A percentile compares a stretch with the other conserved stretches of the same genome.
phyloP scores from a whole-genome alignment of 2,888 invertebrate species.

The Morinoia aosen region DNA sequence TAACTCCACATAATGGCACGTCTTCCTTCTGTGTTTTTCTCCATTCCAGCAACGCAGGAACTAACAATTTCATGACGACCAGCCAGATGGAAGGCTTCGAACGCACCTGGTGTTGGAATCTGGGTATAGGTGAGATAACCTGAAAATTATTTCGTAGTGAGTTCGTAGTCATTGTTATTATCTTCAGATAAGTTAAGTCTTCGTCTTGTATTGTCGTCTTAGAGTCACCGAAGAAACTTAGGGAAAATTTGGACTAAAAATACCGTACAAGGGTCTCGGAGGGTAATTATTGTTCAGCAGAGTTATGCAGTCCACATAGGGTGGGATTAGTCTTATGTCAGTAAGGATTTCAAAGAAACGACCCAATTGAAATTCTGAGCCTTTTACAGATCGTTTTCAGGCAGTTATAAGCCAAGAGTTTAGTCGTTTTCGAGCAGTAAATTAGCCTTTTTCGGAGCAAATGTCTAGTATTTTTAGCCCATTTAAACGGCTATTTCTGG shows the following conservation, averaged over 20 bases:
- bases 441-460: too few species aligned
- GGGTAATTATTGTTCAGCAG: neutral
- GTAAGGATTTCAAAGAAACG: too few species aligned
- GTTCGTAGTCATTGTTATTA: neutral
- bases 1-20: neutral
- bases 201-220: neutral
- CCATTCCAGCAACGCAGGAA: neutral
- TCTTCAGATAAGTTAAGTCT: neutral
- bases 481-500: too few species aligned
- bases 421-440: too few species aligned
- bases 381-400: too few species aligned
- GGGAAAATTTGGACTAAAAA: neutral
- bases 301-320: too few species aligned
- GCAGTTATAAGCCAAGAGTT: too few species aligned
- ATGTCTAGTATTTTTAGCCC: too few species aligned
- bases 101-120: too few species aligned
- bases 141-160: neutral
- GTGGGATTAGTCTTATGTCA: too few species aligned
- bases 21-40: neutral
- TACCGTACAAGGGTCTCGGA: neutral
- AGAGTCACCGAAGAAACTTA: neutral
- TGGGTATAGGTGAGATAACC: neutral
- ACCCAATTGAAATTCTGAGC: too few species aligned
- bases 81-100: too few species aligned
- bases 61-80: neutral